Base-by-base conservation (phyloP, 2,888 invertebrate genomes). In the Tiliacea aurago region DNA sequence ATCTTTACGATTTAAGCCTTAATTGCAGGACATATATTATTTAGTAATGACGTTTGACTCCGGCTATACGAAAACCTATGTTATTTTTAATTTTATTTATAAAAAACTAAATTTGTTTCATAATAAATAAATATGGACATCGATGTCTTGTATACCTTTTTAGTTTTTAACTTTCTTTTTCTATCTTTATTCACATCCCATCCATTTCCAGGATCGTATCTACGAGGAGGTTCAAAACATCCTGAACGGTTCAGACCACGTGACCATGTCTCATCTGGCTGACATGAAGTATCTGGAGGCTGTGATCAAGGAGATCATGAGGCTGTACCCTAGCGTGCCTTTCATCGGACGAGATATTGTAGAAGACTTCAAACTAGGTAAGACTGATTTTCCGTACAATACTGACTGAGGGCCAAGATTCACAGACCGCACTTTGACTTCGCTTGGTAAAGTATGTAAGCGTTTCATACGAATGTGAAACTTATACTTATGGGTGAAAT, bases 221-320 rank as follows among this genome's bases (percentile, higher is more conserved):
- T 93, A 85, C 73, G 91, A 94, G 59, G 97, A 97, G 82, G 87
- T 93, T 9, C 87, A 90, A 33, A 78, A 82, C 0, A 88, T 97
- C 45, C 89, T 95, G 20, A 92, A 94, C 59, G 91, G 86, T 65
- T 85, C 89, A 2, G 91, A 96, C 0, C 94, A 97, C 28, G 90
- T 95, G 6, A 96, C 95, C 7, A 95, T 96, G 91, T 93, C 96
- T 0, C 97, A 97, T 62, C 90, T 98, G 20, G 91, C 96, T 55
- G 96, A 97, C 68, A 97, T 98, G 97, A 96, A 97, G 83, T 98
- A 97, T 86, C 91, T 98, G 85, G 98, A 98, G 74, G 97, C 97
- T 61, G 97, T 97, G 53, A 97, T 98, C 68, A 98, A 98, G 89
- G 98, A 98, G 89, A 95, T 97, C 0, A 88, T 98, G 62, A 92